Conservation (phyloP, 2,113 vertebrate species). For the Apteryx owenii region DNA sequence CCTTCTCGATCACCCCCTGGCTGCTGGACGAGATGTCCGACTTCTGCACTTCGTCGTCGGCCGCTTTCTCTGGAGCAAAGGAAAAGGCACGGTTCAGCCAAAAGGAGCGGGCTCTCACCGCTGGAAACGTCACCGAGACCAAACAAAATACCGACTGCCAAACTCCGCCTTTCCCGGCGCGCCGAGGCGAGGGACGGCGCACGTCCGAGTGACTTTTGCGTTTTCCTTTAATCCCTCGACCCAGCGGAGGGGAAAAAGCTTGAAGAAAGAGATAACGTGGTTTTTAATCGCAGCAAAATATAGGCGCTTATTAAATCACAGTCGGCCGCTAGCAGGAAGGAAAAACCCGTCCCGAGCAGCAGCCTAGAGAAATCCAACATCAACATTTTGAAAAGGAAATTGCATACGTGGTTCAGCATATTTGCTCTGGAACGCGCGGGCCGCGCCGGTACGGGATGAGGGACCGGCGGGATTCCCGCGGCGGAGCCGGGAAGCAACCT, state of each 20-base stretch:
- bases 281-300: not conserved
- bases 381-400: not conserved
- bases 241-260: not conserved
- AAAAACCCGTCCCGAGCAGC: not conserved
- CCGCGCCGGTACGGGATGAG: not conserved
- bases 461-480: not conserved
- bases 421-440: not conserved
- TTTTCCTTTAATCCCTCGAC: not conserved
- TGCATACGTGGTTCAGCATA: not conserved
- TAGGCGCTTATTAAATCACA: not conserved
- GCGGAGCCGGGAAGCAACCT: too few species aligned
- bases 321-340: not conserved
- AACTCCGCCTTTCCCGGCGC: not conserved
- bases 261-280: not conserved
- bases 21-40: constrained; percentile 96
- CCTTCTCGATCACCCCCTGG: constrained; percentile 93
- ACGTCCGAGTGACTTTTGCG: not conserved
- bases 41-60: constrained; percentile 93
- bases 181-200: not conserved
- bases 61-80: constrained; percentile 82
- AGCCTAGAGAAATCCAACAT: not conserved
- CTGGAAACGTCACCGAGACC: not conserved
- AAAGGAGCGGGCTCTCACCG: not conserved
- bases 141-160: not conserved
- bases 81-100: not conserved